These are phyloP conservation scores for Crocallis elinguaria DNA, from an alignment of 2,888 invertebrate genomes.

Conservation along the genomic window DNA sequence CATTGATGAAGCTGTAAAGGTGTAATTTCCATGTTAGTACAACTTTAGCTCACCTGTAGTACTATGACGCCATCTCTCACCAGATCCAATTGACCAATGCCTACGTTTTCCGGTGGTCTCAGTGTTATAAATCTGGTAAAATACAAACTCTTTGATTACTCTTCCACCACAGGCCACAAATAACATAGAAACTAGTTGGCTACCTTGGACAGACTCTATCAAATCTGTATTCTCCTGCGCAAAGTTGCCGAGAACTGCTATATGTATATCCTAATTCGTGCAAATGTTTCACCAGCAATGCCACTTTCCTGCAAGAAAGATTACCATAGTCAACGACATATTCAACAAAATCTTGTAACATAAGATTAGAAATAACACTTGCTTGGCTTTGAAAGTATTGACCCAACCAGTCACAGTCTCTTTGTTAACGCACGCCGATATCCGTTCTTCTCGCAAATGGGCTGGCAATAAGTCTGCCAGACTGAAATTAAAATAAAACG, in stretches of 20 bases:
- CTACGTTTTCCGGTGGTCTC: conserved; percentile 64
- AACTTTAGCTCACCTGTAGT: conserved; percentile 66
- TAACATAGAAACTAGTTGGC: background rate
- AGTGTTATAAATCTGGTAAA: conserved; percentile 78
- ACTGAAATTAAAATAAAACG: conserved; percentile 49
- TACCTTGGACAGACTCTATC: conserved; percentile 86
- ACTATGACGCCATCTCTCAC: conserved; percentile 76
- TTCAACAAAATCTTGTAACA: background rate
- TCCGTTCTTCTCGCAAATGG: conserved; percentile 89
- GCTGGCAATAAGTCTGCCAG: conserved; percentile 88
- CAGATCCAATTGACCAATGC: conserved; percentile 69
- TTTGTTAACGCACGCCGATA: conserved; percentile 82
- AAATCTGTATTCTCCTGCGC: conserved; percentile 80
- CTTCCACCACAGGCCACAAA: background rate
- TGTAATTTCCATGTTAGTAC: no score
- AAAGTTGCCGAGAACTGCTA: conserved; percentile 71
- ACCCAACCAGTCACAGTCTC: conserved; percentile 91
- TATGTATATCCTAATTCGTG: conserved; percentile 73
- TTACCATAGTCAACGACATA: conserved; percentile 7
- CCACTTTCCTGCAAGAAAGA: conserved; percentile 66
- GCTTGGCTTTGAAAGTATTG: conserved; percentile 89
- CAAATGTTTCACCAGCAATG: conserved; percentile 72
- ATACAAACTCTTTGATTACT: background rate
- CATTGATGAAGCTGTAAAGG: no score
- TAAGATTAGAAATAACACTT: conserved; percentile 37